A percentile compares a stretch with the other conserved stretches of the same genome.
Evolutionary conservation across 2,113 vertebrate species (phyloP).

Genomic region (Chiloscyllium plagiosum): DNA sequence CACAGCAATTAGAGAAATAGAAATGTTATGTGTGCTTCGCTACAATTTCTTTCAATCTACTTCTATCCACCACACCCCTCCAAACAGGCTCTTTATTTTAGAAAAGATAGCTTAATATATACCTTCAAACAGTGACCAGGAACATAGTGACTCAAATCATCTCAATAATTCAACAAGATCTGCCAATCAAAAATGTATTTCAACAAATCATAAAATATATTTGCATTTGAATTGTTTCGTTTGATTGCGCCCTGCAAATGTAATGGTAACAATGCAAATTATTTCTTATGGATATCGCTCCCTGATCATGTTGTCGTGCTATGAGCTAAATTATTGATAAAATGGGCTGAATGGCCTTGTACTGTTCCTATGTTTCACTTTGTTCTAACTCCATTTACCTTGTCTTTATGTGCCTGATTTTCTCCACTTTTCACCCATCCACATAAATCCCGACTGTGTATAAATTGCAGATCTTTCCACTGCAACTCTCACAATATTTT

Average conservation of each 20-base stretch:
- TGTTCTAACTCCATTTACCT: not conserved
- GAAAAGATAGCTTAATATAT: not conserved
- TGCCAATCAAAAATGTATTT: conserved; percentile 11
- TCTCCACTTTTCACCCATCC: not conserved
- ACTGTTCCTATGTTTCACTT: not conserved
- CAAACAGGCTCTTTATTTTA: not conserved
- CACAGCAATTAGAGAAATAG: not conserved
- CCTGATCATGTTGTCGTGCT: not conserved
- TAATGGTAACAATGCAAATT: not conserved
- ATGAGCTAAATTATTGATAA: not conserved
- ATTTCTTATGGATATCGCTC: not conserved
- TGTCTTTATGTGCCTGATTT: not conserved
- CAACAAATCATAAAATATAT: not conserved
- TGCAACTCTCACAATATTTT: not conserved
- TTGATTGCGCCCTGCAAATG: not conserved
- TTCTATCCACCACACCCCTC: too few relatives aligned
- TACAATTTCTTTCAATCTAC: not conserved
- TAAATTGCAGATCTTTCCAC: not conserved
- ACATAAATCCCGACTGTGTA: not conserved
- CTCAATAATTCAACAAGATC: not conserved
- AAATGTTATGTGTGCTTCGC: not conserved
- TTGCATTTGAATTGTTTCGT: not conserved
- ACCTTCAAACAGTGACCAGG: not conserved
- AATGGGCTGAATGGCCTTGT: not conserved
- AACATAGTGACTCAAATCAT: not conserved